Base-by-base conservation (phyloP, 2,113 vertebrate genomes). In the Synchiropus splendidus region DNA sequence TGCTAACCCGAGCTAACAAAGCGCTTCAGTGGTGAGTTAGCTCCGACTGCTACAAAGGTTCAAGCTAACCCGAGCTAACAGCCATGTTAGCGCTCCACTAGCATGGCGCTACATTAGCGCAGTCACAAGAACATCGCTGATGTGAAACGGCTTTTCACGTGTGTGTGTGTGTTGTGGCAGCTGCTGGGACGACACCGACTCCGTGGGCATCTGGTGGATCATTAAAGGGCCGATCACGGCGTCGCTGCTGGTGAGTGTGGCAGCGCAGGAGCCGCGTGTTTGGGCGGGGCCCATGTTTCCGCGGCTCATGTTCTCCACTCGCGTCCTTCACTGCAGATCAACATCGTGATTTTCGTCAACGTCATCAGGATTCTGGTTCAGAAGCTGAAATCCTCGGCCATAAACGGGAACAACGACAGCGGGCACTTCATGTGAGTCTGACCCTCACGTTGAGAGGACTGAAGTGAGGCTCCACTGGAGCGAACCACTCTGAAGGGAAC, bases 181-280 rank as follows among this genome's bases (percentile, higher is more conserved):
- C 18, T 87, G 85, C 67, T 87, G 85, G 85, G 85, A 87, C 16
- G 85, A 87, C 55, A 86, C 72, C 1, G 83, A 87, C 30, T 66
- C 63, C 10, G 60, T 77, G 30, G 60, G 51, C 9, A 62, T 86
- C 49, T 86, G 84, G 85, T 87, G 85, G 85, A 86, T 87, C 36
- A 85, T 87, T 45, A 87, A 85, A 65, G 84, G 82, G 3, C 84
- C 85, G 5, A 87, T 87, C 49, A 85, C 84, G 30, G 68, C 58
- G 4, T 82, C 85, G 0, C 66, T 87, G 39, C 62, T 87, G 68
- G 85, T 87, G 59, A 82, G 83, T 31, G 15, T 27, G 4, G 8
- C 4, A 27, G 4, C 4, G 8, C 21, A 27, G 4, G 8, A 27
- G 8, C 4, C 21, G 4, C 21, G 21, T 27, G 4, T 5, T 27